Base-by-base conservation (phyloP, 2,797 vertebrate species). In the Varecia variegata region DNA sequence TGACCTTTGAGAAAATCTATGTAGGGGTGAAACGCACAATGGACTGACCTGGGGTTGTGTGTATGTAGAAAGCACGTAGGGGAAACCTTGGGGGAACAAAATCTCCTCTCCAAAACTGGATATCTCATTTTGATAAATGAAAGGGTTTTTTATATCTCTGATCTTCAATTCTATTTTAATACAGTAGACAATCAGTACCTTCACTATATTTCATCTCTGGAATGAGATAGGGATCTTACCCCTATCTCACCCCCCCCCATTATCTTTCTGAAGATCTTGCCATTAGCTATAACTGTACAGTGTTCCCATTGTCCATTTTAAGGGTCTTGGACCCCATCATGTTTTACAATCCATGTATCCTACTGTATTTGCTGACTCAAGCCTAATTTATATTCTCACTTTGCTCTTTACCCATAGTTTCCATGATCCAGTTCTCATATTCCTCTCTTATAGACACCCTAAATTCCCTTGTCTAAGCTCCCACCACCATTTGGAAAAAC, bases 31-130 rank as follows among this genome's bases (percentile, higher is more conserved):
- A 38, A 60, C n/a, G 1, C 9, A 40, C 13, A 15, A 2, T 71
- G 2, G 10, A 20, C 10, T 71, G 27, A 73, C 14, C 27, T 45
- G 7, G 6, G 38, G 10, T 1, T 1, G 1, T 40, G 13, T 23
- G 11, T 52, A 2, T 70, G 14, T 56, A 35, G 11, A 10, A 43
- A 52, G 2, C 5, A 13, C 7, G 1, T 21, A 21, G 3, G 2
- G 2, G 58, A 82, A 1, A 52, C 14, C 3, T 35, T 5, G n/a
- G 17, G 23, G 40, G 11, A 20, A 68, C 12, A 21, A 23, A 21
- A n/a, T 56, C 54, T 56, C 4, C 47, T n/a, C 62, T 35, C 21
- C 5, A 6, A 50, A 84, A 83, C 30, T 8, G 60, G 50, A 47
- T 45, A 45, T 43, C 30, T 83, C 43, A 50, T 12, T 70, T 77